These are phyloP conservation scores for Haemorhous mexicanus DNA, from an alignment of 2,113 vertebrate species.

Conservation along the genomic window DNA sequence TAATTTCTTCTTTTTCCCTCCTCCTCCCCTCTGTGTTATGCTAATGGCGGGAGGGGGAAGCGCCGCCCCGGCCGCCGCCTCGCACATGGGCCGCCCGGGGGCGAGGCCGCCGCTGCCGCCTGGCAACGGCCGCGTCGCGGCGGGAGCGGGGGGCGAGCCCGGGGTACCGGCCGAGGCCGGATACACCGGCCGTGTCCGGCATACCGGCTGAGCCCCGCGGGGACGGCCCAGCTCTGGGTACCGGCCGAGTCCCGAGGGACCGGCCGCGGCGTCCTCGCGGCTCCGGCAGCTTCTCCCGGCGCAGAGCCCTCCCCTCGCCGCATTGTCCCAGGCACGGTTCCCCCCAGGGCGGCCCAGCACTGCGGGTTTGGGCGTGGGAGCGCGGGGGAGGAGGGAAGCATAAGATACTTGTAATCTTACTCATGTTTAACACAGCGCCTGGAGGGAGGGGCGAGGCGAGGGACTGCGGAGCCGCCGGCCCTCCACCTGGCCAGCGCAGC, in stretches of 20 bases:
- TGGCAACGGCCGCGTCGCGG: neutral
- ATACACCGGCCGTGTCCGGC: neutral
- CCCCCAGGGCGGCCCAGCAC: neutral
- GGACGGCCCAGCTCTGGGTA: neutral
- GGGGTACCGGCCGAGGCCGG: neutral
- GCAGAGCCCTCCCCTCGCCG: neutral
- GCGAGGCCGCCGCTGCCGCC: neutral
- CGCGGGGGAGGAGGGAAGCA: neutral
- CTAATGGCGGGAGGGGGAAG: neutral
- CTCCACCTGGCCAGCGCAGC: neutral
- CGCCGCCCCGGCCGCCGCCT: constrained; percentile 2
- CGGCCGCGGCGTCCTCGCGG: neutral
- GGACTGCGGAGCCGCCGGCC: neutral
- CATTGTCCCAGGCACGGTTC: neutral
- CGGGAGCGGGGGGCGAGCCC: neutral
- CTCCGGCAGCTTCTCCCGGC: neutral
- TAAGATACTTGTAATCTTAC: neutral
- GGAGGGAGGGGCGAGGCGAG: neutral
- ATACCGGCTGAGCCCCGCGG: neutral
- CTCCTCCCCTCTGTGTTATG: neutral
- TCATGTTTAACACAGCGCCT: neutral
- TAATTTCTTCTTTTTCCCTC: neutral
- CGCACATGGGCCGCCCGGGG: neutral
- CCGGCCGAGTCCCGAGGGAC: neutral
- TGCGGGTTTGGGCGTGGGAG: neutral